Evolutionary conservation across 2,797 vertebrate species (phyloP), one percentile per base, ranked within the genome.

Genomic region (Pampus argenteus): DNA sequence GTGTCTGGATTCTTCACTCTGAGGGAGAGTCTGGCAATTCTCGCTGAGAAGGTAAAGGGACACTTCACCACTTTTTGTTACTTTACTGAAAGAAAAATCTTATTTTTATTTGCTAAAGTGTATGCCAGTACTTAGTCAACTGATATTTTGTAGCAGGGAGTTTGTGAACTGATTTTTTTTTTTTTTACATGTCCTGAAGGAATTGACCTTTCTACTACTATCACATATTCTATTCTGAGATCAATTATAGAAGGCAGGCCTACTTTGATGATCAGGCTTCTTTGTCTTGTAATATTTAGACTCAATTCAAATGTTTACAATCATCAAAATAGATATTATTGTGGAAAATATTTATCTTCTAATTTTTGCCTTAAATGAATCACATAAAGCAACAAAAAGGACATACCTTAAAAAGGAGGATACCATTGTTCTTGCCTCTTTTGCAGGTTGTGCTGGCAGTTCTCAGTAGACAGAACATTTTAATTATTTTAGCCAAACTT

Each of bases 11-110:
- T 99, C 84, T 97, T 95, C 48, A 81, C 93, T 71, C 87, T 99
- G 76, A 93, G 98, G 79, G 98, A 99, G 89, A 95, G 96, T 86
- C 89, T 99, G 83, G 95, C 97, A 4, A 88, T 97, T 71, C 75
- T 99, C 18, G 94, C 78, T 0, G 97, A 99, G 71, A 89, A 51
- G 96, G 98, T 98, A 88, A 90, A 89, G 1, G 0, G 6, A 45
- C 14, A 63, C 63, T 69, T 59, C 6, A 42, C 1, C 14, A 54
- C 20, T 66, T 68, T 40, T 48, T 54, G 11, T 9, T 60, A 56
- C n/a, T 14, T 52, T 45, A 15, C 18, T 52, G n/a, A 45, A 25
- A 26, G n/a, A 60, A 31, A 60, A 25, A 3, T 15, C n/a, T n/a
- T n/a, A n/a, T n/a, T n/a, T n/a, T n/a, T n/a, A n/a, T n/a, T n/a